Evolutionary conservation across 2,797 vertebrate genomes (phyloP).

Genomic region (Melanotaenia nigrans): DNA sequence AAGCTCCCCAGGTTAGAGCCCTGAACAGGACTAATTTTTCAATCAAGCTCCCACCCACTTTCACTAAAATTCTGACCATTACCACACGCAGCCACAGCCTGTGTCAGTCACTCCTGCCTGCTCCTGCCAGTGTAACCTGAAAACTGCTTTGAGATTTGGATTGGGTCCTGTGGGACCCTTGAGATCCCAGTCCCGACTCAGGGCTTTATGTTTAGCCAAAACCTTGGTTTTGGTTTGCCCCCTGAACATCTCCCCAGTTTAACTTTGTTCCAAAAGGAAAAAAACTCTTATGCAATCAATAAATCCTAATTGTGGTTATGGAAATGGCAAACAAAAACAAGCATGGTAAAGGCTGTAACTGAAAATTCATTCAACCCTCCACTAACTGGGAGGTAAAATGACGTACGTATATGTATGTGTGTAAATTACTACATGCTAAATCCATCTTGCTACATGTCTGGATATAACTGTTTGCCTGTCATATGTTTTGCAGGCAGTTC

Average conservation of each 20-base stretch:
- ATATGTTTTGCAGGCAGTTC: slow-evolving; percentile 35
- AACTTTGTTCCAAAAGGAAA: background rate
- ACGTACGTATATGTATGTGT: background rate
- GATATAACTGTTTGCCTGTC: slow-evolving; percentile 1
- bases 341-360: slow-evolving; percentile 39
- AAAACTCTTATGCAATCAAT: slow-evolving; percentile 6
- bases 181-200: too few species aligned
- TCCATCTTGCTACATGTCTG: background rate
- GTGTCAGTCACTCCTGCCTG: too few species aligned
- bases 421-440: background rate
- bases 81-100: too few species aligned
- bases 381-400: slow-evolving; percentile 13
- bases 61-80: too few species aligned
- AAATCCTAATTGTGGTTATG: slow-evolving; percentile 65
- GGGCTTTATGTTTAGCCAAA: too few species aligned
- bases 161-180: too few species aligned
- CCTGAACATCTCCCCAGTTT: background rate
- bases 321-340: slow-evolving; percentile 54
- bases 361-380: slow-evolving; percentile 23
- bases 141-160: too few species aligned
- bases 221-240: too few species aligned
- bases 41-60: too few species aligned
- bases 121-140: too few species aligned
- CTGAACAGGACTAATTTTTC: too few species aligned
- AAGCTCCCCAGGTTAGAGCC: too few species aligned